Percentiles rank a stretch among this genome's conserved stretches.
Conservation (phyloP, 2,113 vertebrate genomes). For the Hyaena hyaena region DNA sequence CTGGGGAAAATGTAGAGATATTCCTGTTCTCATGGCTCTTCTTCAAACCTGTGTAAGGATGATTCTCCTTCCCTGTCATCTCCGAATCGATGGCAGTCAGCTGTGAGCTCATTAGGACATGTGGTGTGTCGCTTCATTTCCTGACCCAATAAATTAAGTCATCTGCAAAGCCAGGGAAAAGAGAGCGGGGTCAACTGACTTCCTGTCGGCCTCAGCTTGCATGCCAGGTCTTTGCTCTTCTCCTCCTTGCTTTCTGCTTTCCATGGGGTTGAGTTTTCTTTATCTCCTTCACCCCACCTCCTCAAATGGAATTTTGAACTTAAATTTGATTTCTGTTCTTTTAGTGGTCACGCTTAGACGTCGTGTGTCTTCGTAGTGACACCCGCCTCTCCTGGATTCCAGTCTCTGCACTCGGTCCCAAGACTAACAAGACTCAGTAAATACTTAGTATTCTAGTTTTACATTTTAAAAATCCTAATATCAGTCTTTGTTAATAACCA, state of each 20-base stretch:
- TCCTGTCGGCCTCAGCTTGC: not conserved
- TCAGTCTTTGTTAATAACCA: not conserved
- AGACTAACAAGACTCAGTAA: not conserved
- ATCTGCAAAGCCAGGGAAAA: not conserved
- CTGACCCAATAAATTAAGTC: slow-evolving; percentile 23
- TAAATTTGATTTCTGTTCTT: not conserved
- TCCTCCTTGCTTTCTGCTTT: not conserved
- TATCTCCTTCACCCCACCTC: not conserved
- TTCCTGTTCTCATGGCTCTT: not conserved
- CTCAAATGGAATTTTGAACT: not conserved
- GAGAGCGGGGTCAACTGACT: not conserved
- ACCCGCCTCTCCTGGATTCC: not conserved
- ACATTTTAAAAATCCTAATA: not conserved
- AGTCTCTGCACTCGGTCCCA: not conserved
- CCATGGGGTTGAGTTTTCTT: not conserved
- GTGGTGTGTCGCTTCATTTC: not conserved
- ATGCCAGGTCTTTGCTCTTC: not conserved
- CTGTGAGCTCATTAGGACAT: not conserved
- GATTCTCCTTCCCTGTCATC: not conserved
- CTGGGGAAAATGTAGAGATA: not conserved
- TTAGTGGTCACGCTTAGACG: not conserved
- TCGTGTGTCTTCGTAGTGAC: not conserved
- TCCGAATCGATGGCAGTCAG: not conserved
- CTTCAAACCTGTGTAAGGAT: not conserved
- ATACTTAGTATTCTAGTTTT: not conserved